phyloP scores from a whole-genome alignment of 2,888 invertebrate genomes.

The Drepanosiphum platanoidis region DNA sequence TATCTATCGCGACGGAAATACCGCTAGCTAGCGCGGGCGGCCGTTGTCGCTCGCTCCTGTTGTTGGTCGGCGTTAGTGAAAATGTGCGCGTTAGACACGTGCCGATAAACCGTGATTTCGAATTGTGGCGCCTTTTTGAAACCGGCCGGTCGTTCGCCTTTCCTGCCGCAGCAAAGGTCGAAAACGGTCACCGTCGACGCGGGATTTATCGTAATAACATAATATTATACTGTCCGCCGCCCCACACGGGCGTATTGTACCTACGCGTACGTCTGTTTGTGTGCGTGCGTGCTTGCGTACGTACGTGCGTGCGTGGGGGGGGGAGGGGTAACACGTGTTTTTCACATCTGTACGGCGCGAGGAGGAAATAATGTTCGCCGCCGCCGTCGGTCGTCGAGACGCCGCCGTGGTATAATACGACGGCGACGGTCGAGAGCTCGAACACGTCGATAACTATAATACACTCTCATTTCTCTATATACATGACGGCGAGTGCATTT shows the following conservation, averaged over 20 bases:
- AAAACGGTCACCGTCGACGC: background rate
- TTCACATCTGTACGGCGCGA: constrained; percentile 36
- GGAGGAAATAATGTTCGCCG: background rate
- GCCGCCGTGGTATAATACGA: background rate
- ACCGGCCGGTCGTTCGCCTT: background rate
- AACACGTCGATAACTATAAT: constrained; percentile 29
- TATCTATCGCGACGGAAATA: no score
- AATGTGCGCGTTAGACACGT: constrained; percentile 18
- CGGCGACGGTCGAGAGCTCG: background rate
- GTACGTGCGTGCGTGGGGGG: background rate
- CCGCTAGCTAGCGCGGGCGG: background rate
- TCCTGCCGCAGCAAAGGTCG: background rate
- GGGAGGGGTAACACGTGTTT: constrained; percentile 22
- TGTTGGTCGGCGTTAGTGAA: background rate
- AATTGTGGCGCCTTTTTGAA: background rate
- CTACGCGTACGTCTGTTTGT: background rate
- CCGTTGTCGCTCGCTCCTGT: background rate
- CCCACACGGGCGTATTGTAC: background rate
- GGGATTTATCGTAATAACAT: background rate
- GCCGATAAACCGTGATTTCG: background rate
- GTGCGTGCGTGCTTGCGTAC: background rate
- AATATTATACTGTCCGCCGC: background rate
- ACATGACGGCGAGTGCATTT: constrained; percentile 47
- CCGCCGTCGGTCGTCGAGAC: background rate
- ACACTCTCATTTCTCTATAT: constrained; percentile 1